Evolutionary conservation across 2,888 invertebrate genomes (phyloP).

Genomic region (Drosophila aldrichi): DNA sequence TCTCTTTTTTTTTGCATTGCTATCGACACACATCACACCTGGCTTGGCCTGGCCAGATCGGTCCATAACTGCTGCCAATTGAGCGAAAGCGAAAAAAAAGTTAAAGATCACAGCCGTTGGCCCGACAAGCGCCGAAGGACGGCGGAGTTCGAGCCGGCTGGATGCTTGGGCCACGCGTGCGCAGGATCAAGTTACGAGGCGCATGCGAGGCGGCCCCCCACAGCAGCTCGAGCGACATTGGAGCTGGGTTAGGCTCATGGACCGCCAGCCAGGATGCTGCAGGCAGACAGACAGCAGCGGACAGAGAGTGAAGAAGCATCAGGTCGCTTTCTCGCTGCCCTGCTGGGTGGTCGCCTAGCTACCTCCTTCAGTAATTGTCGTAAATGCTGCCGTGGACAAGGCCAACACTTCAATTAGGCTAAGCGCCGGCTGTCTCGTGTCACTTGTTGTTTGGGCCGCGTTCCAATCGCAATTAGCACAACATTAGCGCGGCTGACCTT

Average conservation of each 20-base stretch:
- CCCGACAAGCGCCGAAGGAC: slow-evolving; percentile 41
- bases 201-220: slow-evolving; percentile 53
- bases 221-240: slow-evolving; percentile 37
- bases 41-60: slow-evolving; percentile 25
- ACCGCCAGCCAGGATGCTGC: slow-evolving; percentile 60
- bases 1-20: not conserved
- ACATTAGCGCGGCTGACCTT: slow-evolving; percentile 78
- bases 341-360: slow-evolving; percentile 46
- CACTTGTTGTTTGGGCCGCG: slow-evolving; percentile 33
- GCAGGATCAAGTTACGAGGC: slow-evolving; percentile 59
- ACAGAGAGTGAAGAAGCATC: slow-evolving; percentile 20
- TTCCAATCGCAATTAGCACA: slow-evolving; percentile 74
- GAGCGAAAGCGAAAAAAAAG: slow-evolving; percentile 32
- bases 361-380: slow-evolving; percentile 32
- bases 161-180: slow-evolving; percentile 70
- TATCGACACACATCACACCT: slow-evolving; percentile 60
- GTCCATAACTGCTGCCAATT: slow-evolving; percentile 49
- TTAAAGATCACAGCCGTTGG: slow-evolving; percentile 76
- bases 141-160: not conserved
- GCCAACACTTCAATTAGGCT: slow-evolving; percentile 73
- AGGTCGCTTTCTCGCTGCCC: slow-evolving; percentile 25
- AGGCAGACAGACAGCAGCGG: not conserved
- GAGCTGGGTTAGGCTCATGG: slow-evolving; percentile 49
- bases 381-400: slow-evolving; percentile 59
- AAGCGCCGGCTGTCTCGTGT: slow-evolving; percentile 66